Percentiles rank a stretch among this genome's conserved stretches.
Evolutionary conservation across 2,888 invertebrate species (phyloP).

Genomic region (Ichneumon xanthorius): DNA sequence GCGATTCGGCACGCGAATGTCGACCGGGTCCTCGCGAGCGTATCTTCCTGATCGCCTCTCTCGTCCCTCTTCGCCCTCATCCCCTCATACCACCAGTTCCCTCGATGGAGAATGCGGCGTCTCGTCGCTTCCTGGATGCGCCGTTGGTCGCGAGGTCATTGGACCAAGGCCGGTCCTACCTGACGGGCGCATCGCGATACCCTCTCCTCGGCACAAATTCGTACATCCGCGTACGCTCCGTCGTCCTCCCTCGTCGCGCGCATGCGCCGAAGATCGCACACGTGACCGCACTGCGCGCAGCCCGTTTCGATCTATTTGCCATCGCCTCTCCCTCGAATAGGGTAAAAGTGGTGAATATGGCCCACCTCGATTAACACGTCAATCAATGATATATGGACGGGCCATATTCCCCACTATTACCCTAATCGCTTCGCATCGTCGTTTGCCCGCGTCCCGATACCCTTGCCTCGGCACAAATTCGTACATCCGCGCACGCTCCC

Average conservation of each 20-base stretch:
- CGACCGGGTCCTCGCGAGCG: neutral
- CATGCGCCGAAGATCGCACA: no score
- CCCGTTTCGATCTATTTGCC: neutral
- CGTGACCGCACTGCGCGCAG: no score
- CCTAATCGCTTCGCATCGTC: no score
- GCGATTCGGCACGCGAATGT: slow-evolving; percentile 39
- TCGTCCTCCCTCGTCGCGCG: no score
- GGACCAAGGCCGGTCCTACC: slow-evolving; percentile 81
- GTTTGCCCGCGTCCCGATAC: slow-evolving; percentile 42
- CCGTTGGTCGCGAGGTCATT: slow-evolving; percentile 77
- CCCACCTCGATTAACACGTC: no score
- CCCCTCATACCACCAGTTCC: neutral
- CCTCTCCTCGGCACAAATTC: neutral
- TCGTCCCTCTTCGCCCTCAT: neutral
- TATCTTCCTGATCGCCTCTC: slow-evolving; percentile 1
- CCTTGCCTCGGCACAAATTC: neutral
- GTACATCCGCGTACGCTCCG: no score
- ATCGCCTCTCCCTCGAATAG: neutral
- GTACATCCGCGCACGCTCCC: no score
- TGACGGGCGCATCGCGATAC: slow-evolving; percentile 63
- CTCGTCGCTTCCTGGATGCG: slow-evolving; percentile 58
- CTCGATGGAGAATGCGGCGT: slow-evolving; percentile 31
- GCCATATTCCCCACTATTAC: no score
- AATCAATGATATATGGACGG: no score
- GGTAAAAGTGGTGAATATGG: no score